Evolutionary conservation across 2,797 vertebrate genomes (phyloP).

Genomic region (Coendou prehensilis): DNA sequence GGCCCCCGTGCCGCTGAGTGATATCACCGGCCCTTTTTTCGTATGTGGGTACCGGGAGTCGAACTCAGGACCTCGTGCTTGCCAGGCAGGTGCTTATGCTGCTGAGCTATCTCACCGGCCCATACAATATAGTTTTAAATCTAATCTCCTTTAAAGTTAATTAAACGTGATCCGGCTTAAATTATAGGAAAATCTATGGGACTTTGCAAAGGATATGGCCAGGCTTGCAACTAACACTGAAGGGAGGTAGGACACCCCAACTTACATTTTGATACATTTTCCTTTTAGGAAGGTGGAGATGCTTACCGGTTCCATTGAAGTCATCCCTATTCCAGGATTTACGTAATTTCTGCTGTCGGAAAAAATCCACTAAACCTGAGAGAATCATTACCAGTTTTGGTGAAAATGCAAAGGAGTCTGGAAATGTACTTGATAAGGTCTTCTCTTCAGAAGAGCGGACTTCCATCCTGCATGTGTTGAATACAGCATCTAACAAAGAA

Average conservation of each 20-base stretch:
- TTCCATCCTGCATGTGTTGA: constrained; percentile 90
- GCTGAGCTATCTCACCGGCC: no score
- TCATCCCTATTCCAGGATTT: constrained; percentile 83
- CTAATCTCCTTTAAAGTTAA: neutral
- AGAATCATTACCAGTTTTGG: constrained; percentile 77
- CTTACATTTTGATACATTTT: constrained; percentile 61
- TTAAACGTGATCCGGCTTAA: neutral
- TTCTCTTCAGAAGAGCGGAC: constrained; percentile 90
- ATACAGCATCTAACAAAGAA: constrained; percentile 88
- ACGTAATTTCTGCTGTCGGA: constrained; percentile 90
- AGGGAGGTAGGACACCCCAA: neutral
- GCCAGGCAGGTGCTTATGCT: no score
- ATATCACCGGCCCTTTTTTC: no score
- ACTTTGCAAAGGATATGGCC: neutral
- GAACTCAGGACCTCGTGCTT: no score
- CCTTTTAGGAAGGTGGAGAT: constrained; percentile 76
- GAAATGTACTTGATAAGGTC: constrained; percentile 86
- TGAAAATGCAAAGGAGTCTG: constrained; percentile 64
- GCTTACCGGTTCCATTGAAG: constrained; percentile 10
- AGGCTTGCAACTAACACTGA: neutral
- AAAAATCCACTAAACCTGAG: constrained; percentile 84
- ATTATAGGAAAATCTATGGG: neutral
- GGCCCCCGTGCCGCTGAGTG: no score
- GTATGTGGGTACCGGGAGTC: no score
- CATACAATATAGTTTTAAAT: neutral